Percentiles rank a stretch among this genome's conserved stretches.
These are phyloP conservation scores for Zophobas morio DNA, from an alignment of 1,140 invertebrate genomes.

Conservation along the genomic window DNA sequence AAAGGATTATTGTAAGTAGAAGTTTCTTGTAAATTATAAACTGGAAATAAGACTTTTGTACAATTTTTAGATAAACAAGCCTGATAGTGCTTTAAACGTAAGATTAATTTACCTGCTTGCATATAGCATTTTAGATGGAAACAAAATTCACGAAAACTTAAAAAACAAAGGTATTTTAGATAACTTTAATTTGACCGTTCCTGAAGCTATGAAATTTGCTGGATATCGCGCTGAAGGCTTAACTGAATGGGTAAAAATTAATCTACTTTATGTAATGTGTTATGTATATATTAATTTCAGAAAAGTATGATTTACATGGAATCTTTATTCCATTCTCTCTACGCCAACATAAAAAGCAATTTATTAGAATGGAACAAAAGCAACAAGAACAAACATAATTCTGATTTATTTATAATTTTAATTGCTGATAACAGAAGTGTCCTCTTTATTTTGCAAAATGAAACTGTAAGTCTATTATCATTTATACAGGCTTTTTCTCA, in stretches of 20 bases:
- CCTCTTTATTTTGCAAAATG: constrained; percentile 62
- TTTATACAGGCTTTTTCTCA: neutral
- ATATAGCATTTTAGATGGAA: constrained; percentile 63
- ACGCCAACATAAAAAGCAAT: constrained; percentile 58
- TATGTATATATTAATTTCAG: constrained; percentile 50
- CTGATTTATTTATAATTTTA: constrained; percentile 62
- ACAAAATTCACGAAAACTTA: constrained; percentile 62
- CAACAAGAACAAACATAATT: constrained; percentile 46
- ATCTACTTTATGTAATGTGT: no score
- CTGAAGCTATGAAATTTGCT: constrained; percentile 63
- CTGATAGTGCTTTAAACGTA: constrained; percentile 51
- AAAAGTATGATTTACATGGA: constrained; percentile 63
- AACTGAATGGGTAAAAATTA: constrained; percentile 62
- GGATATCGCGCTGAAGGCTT: constrained; percentile 55
- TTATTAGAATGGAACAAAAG: constrained; percentile 60
- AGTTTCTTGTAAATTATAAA: neutral
- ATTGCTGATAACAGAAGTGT: constrained; percentile 64
- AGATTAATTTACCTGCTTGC: constrained; percentile 55
- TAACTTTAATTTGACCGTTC: constrained; percentile 64
- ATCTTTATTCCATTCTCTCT: constrained; percentile 57
- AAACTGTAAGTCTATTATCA: constrained; percentile 59
- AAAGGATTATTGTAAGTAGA: constrained; percentile 54
- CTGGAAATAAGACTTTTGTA: neutral
- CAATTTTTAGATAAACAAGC: constrained; percentile 54
- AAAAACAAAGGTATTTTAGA: constrained; percentile 58